These are phyloP conservation scores for Oscheius sp. DNA, from an alignment of 2,888 invertebrate genomes.

Conservation along the genomic window DNA sequence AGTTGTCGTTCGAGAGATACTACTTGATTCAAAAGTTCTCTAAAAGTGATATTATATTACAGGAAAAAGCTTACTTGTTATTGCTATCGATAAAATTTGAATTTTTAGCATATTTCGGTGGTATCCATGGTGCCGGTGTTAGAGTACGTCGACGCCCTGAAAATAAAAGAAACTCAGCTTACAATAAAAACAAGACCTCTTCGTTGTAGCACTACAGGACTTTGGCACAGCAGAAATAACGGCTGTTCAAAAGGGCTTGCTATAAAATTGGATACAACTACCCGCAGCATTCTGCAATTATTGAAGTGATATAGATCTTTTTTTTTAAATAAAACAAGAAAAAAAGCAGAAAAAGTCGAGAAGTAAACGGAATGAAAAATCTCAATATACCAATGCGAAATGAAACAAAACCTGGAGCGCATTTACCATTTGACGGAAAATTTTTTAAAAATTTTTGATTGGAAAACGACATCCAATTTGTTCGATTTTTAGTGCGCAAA, in stretches of 20 bases:
- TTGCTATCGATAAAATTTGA: slow-evolving; percentile 22
- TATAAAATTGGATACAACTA: slow-evolving; percentile 24
- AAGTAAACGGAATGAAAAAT: too few relatives aligned
- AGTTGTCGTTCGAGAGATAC: slow-evolving; percentile 22
- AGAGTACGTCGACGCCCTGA: slow-evolving; percentile 58
- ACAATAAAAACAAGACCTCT: slow-evolving; percentile 14
- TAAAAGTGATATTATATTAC: slow-evolving; percentile 15
- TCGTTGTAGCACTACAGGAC: not conserved
- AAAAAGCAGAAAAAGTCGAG: too few relatives aligned
- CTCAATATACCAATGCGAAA: too few relatives aligned
- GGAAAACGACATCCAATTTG: too few relatives aligned
- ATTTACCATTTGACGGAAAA: too few relatives aligned
- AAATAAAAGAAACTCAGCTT: not conserved
- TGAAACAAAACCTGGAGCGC: too few relatives aligned
- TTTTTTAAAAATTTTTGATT: too few relatives aligned
- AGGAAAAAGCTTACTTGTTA: slow-evolving; percentile 42
- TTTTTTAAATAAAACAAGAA: too few relatives aligned
- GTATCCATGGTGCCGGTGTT: slow-evolving; percentile 62
- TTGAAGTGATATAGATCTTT: too few relatives aligned
- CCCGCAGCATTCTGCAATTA: slow-evolving; percentile 27
- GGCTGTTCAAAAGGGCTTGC: slow-evolving; percentile 14
- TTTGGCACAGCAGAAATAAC: not conserved
- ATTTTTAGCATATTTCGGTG: slow-evolving; percentile 48
- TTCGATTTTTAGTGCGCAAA: too few relatives aligned
- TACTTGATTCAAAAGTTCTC: slow-evolving; percentile 46